phyloP scores from a whole-genome alignment of 23 tunicate genomes.

The Aplidium turbinatum region DNA sequence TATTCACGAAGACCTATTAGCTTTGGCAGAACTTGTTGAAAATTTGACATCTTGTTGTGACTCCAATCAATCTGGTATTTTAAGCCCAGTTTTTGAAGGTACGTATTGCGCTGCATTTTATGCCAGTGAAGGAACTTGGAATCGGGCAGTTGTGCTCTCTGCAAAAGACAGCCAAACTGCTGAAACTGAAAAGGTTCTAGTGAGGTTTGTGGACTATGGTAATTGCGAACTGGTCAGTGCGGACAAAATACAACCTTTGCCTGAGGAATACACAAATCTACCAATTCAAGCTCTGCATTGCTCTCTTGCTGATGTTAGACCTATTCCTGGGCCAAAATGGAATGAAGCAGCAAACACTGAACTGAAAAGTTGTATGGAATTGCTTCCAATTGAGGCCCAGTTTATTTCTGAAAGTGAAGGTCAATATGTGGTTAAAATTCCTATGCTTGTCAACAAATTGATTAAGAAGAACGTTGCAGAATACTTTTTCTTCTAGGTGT shows the following conservation, averaged over 20 bases:
- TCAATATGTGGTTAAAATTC: conserved; percentile 12
- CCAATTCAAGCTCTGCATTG: conserved; percentile 39
- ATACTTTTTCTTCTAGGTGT: neutral
- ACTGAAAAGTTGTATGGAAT: neutral
- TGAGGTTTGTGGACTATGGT: conserved; percentile 58
- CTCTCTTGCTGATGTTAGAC: conserved; percentile 24
- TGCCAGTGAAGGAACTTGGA: conserved; percentile 41
- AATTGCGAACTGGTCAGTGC: conserved; percentile 10
- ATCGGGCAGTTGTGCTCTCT: conserved; percentile 25
- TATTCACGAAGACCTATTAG: neutral
- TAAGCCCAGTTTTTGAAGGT: conserved; percentile 1
- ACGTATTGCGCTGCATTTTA: conserved; percentile 46
- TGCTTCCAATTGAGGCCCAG: conserved; percentile 25
- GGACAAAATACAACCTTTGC: conserved; percentile 15
- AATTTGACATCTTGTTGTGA: conserved; percentile 5
- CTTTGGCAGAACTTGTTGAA: neutral
- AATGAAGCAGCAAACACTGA: neutral
- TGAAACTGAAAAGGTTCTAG: conserved; percentile 2
- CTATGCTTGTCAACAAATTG: neutral
- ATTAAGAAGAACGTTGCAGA: neutral
- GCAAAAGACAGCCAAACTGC: conserved; percentile 7
- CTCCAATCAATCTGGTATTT: neutral
- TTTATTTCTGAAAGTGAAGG: conserved; percentile 1
- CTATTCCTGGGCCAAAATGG: neutral
- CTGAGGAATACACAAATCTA: conserved; percentile 21